phyloP scores from a whole-genome alignment of 1,140 invertebrate genomes.

The Drosophila mojavensis region DNA sequence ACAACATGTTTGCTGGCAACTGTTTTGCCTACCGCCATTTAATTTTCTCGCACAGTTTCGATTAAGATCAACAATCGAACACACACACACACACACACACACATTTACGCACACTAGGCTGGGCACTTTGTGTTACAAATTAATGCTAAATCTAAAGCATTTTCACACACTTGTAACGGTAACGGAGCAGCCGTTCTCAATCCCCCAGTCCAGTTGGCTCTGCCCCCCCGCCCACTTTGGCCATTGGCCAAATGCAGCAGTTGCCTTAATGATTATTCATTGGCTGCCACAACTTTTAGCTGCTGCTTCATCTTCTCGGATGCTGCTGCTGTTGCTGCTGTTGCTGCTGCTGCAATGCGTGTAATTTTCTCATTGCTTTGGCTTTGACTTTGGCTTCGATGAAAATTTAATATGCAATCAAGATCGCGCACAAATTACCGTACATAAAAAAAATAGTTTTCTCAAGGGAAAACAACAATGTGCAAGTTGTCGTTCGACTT shows the following conservation, averaged over 20 bases:
- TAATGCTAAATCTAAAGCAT: constrained; percentile 81
- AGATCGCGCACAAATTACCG: constrained; percentile 82
- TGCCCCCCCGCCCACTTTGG: neutral
- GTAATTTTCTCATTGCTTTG: constrained; percentile 77
- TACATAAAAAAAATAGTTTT: constrained; percentile 76
- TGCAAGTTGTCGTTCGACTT: constrained; percentile 57
- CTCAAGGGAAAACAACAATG: constrained; percentile 78
- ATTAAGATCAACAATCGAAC: constrained; percentile 72
- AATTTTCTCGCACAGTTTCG: constrained; percentile 62
- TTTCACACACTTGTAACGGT: constrained; percentile 82
- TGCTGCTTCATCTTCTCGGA: constrained; percentile 18
- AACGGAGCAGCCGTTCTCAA: constrained; percentile 57
- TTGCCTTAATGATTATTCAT: constrained; percentile 80
- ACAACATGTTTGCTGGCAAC: constrained; percentile 41
- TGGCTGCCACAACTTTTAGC: constrained; percentile 35
- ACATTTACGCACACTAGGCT: constrained; percentile 41
- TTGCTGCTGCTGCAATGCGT: constrained; percentile 64
- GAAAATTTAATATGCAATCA: constrained; percentile 82
- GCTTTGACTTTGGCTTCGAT: constrained; percentile 54
- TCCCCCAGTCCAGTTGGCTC: constrained; percentile 8
- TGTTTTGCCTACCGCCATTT: constrained; percentile 60
- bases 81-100: neutral
- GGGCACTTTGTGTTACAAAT: constrained; percentile 66
- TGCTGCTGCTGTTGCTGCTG: constrained; percentile 24
- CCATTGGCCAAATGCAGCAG: constrained; percentile 41